phyloP scores from a whole-genome alignment of 2,113 vertebrate species.

The Athene cunicularia region DNA sequence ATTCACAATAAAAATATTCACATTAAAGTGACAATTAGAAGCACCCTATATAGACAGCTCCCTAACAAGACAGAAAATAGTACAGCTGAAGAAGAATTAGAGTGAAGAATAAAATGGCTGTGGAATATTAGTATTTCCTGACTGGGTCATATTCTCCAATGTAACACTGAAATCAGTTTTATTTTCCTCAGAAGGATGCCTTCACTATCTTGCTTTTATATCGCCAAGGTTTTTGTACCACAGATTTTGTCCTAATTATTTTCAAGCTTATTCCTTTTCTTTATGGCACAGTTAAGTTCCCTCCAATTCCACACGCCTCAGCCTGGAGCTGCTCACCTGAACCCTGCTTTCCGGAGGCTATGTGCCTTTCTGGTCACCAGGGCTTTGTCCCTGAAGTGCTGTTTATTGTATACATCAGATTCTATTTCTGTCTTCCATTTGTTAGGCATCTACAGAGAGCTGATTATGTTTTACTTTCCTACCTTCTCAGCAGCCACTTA shows the following conservation, averaged over 20 bases:
- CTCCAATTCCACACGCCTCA: background rate
- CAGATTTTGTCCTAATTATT: background rate
- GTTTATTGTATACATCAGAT: background rate
- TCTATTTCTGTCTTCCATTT: background rate
- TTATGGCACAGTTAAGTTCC: background rate
- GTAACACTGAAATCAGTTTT: background rate
- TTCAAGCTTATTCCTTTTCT: background rate
- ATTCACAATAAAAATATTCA: background rate
- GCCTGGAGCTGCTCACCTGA: background rate
- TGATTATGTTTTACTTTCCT: background rate
- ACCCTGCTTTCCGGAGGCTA: background rate
- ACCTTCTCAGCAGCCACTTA: background rate
- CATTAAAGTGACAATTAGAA: background rate
- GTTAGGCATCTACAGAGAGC: background rate
- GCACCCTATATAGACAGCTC: background rate
- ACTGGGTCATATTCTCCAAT: background rate
- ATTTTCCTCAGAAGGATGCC: background rate
- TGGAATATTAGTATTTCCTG: background rate
- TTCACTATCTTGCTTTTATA: background rate
- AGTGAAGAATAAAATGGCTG: background rate
- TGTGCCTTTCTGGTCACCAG: accelerated
- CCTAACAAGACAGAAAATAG: background rate
- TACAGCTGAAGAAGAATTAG: background rate
- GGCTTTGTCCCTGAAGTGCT: background rate
- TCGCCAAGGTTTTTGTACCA: background rate